phyloP scores from a whole-genome alignment of 2,113 vertebrate genomes.

The Antechinus stuartii region DNA sequence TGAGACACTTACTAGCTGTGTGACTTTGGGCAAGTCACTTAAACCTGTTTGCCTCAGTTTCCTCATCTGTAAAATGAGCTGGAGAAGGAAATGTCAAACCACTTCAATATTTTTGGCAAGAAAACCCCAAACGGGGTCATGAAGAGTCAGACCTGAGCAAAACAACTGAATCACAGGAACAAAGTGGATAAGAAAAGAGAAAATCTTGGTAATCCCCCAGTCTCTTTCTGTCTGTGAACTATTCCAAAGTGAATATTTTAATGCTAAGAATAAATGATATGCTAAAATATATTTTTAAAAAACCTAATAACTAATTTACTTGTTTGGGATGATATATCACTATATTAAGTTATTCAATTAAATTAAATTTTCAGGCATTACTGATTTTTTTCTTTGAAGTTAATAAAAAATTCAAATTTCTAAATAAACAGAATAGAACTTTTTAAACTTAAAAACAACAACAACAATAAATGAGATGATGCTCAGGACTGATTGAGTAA shows the following conservation, averaged over 20 bases:
- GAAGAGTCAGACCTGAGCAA: neutral
- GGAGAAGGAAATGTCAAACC: neutral
- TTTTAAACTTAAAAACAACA: neutral
- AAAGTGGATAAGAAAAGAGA: neutral
- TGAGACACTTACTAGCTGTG: neutral
- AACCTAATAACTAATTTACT: neutral
- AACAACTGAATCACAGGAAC: neutral
- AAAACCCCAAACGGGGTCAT: neutral
- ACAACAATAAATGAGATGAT: neutral
- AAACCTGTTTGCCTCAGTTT: neutral
- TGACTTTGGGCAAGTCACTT: neutral
- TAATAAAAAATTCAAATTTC: neutral
- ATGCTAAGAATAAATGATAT: constrained; percentile 46
- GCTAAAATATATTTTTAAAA: neutral
- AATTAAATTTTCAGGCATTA: neutral
- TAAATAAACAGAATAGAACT: neutral
- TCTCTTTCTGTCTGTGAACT: constrained; percentile 53
- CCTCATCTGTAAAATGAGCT: neutral
- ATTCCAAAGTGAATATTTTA: constrained; percentile 51
- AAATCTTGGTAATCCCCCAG: constrained; percentile 35
- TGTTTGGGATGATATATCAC: neutral
- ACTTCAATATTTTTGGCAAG: neutral
- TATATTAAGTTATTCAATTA: neutral
- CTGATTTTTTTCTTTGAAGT: neutral
- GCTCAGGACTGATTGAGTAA: neutral